phyloP scores from a whole-genome alignment of 2,113 vertebrate genomes.

The Chaetops frenatus region DNA sequence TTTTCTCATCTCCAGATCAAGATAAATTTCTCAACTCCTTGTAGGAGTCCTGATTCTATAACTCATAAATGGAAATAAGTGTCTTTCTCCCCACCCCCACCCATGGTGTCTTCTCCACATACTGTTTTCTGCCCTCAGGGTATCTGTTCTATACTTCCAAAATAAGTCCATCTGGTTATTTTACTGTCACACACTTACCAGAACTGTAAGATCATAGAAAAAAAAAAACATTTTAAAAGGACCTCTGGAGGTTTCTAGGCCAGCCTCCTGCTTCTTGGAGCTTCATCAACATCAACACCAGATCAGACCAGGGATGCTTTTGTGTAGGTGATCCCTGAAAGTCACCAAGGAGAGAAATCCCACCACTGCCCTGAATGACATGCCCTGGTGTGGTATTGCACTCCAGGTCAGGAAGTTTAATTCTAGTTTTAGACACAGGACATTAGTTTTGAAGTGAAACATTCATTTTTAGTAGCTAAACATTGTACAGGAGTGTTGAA shows the following conservation, averaged over 20 bases:
- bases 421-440: neutral
- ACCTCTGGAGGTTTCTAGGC: conserved; percentile 28
- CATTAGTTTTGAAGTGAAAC: neutral
- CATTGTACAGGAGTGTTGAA: neutral
- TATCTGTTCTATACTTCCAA: conserved; percentile 52
- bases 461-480: neutral
- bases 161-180: conserved; percentile 58
- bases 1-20: conserved; percentile 39
- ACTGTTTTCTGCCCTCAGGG: conserved; percentile 55
- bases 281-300: neutral
- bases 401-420: neutral
- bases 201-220: conserved; percentile 40
- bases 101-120: neutral
- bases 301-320: neutral
- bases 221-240: neutral
- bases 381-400: neutral
- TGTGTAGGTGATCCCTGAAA: neutral
- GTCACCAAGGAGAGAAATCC: neutral
- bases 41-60: conserved; percentile 24
- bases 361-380: neutral
- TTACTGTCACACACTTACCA: conserved; percentile 44
- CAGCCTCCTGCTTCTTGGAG: neutral
- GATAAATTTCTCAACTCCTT: conserved; percentile 39
- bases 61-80: conserved; percentile 47
- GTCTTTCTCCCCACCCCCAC: neutral